phyloP scores from a whole-genome alignment of 2,113 vertebrate species.

The Isichthys henryi region DNA sequence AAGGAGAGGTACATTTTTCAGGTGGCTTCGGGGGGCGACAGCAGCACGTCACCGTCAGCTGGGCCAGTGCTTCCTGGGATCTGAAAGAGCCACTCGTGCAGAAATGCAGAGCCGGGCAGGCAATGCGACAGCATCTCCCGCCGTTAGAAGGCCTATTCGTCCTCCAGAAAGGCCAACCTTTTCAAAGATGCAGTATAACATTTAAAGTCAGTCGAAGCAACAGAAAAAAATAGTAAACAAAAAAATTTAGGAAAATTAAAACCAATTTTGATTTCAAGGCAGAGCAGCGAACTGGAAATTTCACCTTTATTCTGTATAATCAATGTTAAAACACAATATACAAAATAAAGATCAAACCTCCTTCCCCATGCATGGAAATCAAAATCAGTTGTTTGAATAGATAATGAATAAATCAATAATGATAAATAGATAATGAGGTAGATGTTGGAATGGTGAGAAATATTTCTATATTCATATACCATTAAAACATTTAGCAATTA shows the following conservation, averaged over 20 bases:
- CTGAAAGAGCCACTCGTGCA: constrained; percentile 7
- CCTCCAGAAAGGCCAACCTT: neutral
- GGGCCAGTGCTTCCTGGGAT: constrained; percentile 27
- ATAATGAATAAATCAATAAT: neutral
- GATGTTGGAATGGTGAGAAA: neutral
- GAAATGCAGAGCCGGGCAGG: neutral
- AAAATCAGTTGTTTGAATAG: neutral
- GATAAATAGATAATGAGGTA: neutral
- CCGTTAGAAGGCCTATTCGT: neutral
- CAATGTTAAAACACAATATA: neutral
- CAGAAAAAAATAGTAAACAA: neutral
- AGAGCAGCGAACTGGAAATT: neutral
- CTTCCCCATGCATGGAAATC: neutral
- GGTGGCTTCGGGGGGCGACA: constrained; percentile 17
- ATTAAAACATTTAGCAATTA: neutral
- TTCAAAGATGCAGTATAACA: constrained; percentile 2
- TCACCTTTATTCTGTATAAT: neutral
- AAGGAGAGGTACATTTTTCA: constrained; percentile 33
- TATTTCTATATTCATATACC: neutral
- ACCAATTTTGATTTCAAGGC: neutral
- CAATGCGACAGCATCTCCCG: neutral
- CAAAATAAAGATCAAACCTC: neutral
- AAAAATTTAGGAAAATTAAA: neutral
- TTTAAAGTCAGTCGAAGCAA: neutral
- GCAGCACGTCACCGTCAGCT: constrained; percentile 1